phyloP scores from a whole-genome alignment of 2,113 vertebrate species.

The Reinhardtius hippoglossoides region DNA sequence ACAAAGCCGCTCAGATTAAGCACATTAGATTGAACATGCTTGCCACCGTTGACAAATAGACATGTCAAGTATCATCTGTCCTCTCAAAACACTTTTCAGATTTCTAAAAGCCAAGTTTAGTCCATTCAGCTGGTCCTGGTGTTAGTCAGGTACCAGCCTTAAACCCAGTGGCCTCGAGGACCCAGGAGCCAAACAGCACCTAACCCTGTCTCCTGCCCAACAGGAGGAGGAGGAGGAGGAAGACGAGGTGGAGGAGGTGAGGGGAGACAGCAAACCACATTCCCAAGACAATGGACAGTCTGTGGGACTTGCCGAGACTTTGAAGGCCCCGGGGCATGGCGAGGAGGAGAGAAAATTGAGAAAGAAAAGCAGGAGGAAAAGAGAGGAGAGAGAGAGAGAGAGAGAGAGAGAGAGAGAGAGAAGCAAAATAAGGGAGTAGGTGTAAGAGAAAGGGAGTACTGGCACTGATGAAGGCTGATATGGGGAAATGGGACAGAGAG shows the following conservation, averaged over 20 bases:
- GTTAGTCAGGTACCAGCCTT: slow-evolving; percentile 35
- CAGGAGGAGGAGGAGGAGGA: slow-evolving; percentile 52
- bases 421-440: slow-evolving; percentile 32
- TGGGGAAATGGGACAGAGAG: slow-evolving; percentile 37
- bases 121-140: slow-evolving; percentile 35
- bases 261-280: slow-evolving; percentile 69
- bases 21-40: not conserved
- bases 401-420: slow-evolving; percentile 3
- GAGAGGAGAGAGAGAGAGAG: slow-evolving; percentile 20
- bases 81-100: slow-evolving; percentile 17
- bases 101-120: slow-evolving; percentile 40
- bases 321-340: slow-evolving; percentile 61
- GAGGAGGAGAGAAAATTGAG: slow-evolving; percentile 44
- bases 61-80: slow-evolving; percentile 15
- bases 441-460: slow-evolving; percentile 32
- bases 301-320: slow-evolving; percentile 74
- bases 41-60: not conserved
- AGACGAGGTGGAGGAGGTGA: slow-evolving; percentile 44
- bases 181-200: slow-evolving; percentile 67
- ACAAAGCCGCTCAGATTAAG: not conserved
- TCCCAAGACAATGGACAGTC: slow-evolving; percentile 81
- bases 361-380: slow-evolving; percentile 22
- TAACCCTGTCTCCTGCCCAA: slow-evolving; percentile 63
- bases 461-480: slow-evolving; percentile 41
- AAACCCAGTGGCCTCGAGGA: slow-evolving; percentile 68